phyloP scores from a whole-genome alignment of 2,888 invertebrate genomes.

The Odontocerum albicorne region DNA sequence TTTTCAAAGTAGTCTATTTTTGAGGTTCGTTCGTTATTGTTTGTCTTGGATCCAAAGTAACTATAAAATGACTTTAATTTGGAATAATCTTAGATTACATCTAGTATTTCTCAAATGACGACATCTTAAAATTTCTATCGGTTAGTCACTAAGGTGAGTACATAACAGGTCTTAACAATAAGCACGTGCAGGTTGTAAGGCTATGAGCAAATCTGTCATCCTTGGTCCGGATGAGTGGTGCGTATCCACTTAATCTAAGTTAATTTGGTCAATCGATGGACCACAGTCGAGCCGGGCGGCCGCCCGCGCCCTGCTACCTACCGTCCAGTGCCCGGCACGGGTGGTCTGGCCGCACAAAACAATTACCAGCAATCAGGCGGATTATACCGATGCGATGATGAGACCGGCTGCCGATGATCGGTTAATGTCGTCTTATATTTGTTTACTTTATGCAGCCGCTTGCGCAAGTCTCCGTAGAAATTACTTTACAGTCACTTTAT shows the following conservation, averaged over 20 bases:
- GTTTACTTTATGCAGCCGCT: conserved; percentile 7
- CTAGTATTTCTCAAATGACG: too few relatives aligned
- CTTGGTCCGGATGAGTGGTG: conserved; percentile 17
- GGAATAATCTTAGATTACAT: too few relatives aligned
- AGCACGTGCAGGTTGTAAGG: conserved; percentile 25
- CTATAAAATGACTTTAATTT: too few relatives aligned
- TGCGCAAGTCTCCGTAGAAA: too few relatives aligned
- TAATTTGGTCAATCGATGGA: conserved; percentile 34
- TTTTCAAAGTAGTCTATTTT: too few relatives aligned
- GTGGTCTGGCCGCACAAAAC: conserved; percentile 33
- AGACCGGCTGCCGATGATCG: neutral
- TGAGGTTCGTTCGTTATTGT: too few relatives aligned
- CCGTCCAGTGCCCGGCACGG: conserved; percentile 24
- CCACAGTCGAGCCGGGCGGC: too few relatives aligned
- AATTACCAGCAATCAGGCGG: conserved; percentile 23
- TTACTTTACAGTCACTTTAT: too few relatives aligned
- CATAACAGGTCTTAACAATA: neutral
- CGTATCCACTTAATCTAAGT: conserved; percentile 31
- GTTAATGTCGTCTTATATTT: conserved; percentile 8
- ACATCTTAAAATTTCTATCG: too few relatives aligned
- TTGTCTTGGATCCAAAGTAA: too few relatives aligned
- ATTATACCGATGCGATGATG: conserved; percentile 11
- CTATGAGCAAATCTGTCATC: conserved; percentile 18
- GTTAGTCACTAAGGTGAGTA: too few relatives aligned
- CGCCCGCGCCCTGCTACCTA: conserved; percentile 14